Evolutionary conservation across 2,888 invertebrate species (phyloP), one percentile per base, ranked within the genome.

Genomic region (Diaphora mendica): DNA sequence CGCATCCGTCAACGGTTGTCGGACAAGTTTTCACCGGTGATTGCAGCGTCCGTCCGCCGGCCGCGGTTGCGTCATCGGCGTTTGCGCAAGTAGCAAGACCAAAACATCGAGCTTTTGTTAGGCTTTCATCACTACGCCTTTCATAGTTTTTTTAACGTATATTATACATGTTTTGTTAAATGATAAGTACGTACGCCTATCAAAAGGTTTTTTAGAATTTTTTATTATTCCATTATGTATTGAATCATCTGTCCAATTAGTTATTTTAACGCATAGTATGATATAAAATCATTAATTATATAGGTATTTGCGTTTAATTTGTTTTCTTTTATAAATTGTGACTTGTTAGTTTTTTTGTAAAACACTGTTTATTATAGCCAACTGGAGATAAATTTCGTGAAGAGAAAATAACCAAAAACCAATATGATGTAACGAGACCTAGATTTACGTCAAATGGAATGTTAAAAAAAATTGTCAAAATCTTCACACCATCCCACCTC

Each of bases 1-100:
- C 68, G 69, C 67, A 13, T 71, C 73, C 74, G 70, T 67, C 55
- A 64, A 17, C 69, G 71, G 72, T 35, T 35, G 72, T 62, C 74
- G 23, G 75, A 71, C 86, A 77, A 75, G 85, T 85, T 89, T 88
- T 88, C 87, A 85, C 88, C 85, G 71, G 82, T 86, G 85, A 87
- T 88, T 81, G 84, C 79, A 68, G 77, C 79, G 78, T 81, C 84
- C 78, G 77, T 81, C 84, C 78, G 77, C 73, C 76, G 62, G 64
- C 23, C 44, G 70, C n/a, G 26, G 79, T 86, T 85, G 82, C 82
- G 82, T 79, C 82, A 80, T 76, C 76, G 69, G 74, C 79, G 74
- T 73, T 73, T 55, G 79, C 80, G 78, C 72, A 39, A 71, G 67
- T 75, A 71, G 67, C 73, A 73, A 55, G 67, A 62, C 51, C 78